Evolutionary conservation across 2,797 vertebrate genomes (phyloP), one percentile per base, ranked within the genome.

Genomic region (Rhinoraja longicauda): DNA sequence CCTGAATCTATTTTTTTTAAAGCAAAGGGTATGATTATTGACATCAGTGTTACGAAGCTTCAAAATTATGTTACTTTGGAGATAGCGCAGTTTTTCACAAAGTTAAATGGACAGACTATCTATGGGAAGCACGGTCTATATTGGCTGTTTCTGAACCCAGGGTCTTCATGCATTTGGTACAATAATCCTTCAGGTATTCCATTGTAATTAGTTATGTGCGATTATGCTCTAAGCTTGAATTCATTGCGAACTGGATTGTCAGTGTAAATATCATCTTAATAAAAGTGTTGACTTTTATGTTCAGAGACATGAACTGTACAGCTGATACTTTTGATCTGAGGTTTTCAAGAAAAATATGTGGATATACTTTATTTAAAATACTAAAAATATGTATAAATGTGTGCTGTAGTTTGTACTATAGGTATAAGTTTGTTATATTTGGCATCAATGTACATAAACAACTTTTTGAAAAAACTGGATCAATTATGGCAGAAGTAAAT

Each of bases 291-390:
- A 73, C 21, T 72, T 4, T 4, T 75, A 0, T 92, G 70, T 75
- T 73, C 21, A 53, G 24, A 75, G 70, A 73, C 73, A 92, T 26
- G 36, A 92, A 75, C 67, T 92, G 90, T 92, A 92, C 24, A 92
- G 32, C 6, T 73, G 67, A 92, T 92, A 21, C 3, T 91, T 91
- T 91, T 73, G 70, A 92, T 92, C 67, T 92, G 90, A 39, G 39
- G 12, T 75, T 92, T 73, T 53, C 90, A 24, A 57, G 67, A 57
- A 24, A 75, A 73, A 53, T 70, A 72, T 45, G 6, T 91, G 45
- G 26, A 92, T 26, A 92, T 91, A 72, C 70, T 86, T 92, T 92
- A 92, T 92, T 92, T n/a, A 92, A 92, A 59, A 92, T 92, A 73
- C 70, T 73, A 75, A 45, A 75, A 39, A 19, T 8, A 26, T 73